A percentile compares a stretch with the other conserved stretches of the same genome.
Conservation (phyloP, 2,888 invertebrate species). For the Watsonalla cultraria region DNA sequence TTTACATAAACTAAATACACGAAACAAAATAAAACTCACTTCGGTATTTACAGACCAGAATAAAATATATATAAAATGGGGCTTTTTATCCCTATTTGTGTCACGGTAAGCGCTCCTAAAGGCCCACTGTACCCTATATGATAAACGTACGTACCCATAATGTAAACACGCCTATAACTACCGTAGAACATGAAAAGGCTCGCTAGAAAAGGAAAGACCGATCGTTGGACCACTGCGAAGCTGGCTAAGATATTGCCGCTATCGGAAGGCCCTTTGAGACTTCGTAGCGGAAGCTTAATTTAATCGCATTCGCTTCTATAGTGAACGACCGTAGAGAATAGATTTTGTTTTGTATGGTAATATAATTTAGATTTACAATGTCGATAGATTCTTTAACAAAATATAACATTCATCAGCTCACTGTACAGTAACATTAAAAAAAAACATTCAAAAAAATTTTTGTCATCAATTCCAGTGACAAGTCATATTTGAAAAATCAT, state of each 20-base stretch:
- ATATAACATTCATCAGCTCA: neutral
- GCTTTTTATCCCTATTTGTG: neutral
- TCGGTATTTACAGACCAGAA: neutral
- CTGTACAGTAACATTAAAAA: too few species aligned
- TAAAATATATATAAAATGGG: neutral
- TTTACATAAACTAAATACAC: neutral
- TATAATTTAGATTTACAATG: neutral
- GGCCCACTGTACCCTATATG: neutral
- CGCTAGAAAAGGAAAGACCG: slow-evolving; percentile 33
- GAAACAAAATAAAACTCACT: neutral
- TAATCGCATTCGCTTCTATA: slow-evolving; percentile 69
- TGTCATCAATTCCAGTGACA: too few species aligned
- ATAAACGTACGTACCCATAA: slow-evolving; percentile 19
- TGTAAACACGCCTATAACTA: slow-evolving; percentile 24
- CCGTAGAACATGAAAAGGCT: slow-evolving; percentile 35
- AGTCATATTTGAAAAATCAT: too few species aligned
- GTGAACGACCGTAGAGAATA: slow-evolving; percentile 48
- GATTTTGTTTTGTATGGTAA: slow-evolving; percentile 30
- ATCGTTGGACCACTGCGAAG: slow-evolving; percentile 44
- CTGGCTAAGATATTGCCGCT: slow-evolving; percentile 67
- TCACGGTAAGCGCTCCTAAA: neutral
- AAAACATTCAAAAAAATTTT: too few species aligned
- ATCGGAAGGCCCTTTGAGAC: slow-evolving; percentile 68
- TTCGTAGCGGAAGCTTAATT: slow-evolving; percentile 67
- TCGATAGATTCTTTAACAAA: neutral